Evolutionary conservation across 2,113 vertebrate genomes (phyloP), one percentile per base, ranked within the genome.

Genomic region (Malurus cyaneus): DNA sequence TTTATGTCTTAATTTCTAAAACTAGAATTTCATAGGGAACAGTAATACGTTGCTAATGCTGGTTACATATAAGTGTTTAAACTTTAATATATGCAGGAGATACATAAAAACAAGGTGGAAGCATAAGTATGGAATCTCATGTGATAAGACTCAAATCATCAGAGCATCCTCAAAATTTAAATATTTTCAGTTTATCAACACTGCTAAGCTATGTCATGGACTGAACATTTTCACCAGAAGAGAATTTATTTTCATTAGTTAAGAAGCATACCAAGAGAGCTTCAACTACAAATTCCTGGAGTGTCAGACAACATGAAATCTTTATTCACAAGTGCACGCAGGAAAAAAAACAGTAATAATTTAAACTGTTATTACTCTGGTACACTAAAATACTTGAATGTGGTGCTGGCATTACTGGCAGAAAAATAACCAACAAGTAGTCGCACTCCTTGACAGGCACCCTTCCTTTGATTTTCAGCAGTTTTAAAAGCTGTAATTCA

Each of bases 71-170:
- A 64, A 61, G 5, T 49, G 12, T 61, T 89, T 42, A 49, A 72
- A 72, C 7, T 53, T 64, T 44, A 42, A 25, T 49, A 20, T 24
- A 57, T 31, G 39, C 15, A 53, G 29, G 18, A 72, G 3, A 47
- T 28, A 61, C 0, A 2, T 69, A 41, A 91, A 61, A 87, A 61
- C 6, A 36, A 66, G 14, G 25, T 53, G 44, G 18, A 78, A 23
- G 8, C 2, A 0, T n/a, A 49, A 5, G 9, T 36, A 56, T 3
- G 1, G 21, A 72, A 32, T 64, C 8, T 79, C 4, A 49, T 21
- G 39, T 25, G 19, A 28, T 32, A 31, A 42, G 49, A 79, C 16
- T 19, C 28, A 91, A 76, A 39, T 18, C 26, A 81, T 31, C 25
- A 64, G 8, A 20, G 60, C 3, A 5, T 47, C 16, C 36, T 60